Percentiles rank a stretch among this genome's conserved stretches.
Evolutionary conservation across 2,888 invertebrate genomes (phyloP).

Genomic region (Meghimatium bilineatum): DNA sequence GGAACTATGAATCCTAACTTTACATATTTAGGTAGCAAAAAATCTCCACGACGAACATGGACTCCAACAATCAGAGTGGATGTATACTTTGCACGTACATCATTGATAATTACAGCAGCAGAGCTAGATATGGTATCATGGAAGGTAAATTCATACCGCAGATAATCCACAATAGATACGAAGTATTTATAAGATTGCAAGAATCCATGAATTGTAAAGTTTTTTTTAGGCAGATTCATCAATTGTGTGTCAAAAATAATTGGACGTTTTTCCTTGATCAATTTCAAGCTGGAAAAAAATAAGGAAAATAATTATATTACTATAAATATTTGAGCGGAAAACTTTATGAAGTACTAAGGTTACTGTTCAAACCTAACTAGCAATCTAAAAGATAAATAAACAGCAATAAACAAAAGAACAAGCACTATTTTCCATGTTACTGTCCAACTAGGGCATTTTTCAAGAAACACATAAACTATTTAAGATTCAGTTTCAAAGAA

Average conservation of each 20-base stretch:
- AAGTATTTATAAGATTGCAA: too few relatives aligned
- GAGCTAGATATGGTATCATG: not conserved
- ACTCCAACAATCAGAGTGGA: not conserved
- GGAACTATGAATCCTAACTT: not conserved
- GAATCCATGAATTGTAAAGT: not conserved
- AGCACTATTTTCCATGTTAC: too few relatives aligned
- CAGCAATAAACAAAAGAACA: too few relatives aligned
- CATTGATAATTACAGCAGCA: not conserved
- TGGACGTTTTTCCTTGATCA: not conserved
- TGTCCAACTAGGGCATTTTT: too few relatives aligned
- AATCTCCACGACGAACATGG: not conserved
- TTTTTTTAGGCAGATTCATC: not conserved
- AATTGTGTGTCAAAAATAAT: not conserved
- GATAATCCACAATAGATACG: too few relatives aligned
- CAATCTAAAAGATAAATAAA: too few relatives aligned
- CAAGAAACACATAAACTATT: too few relatives aligned
- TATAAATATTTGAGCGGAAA: too few relatives aligned
- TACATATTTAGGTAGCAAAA: not conserved
- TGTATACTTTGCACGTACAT: not conserved
- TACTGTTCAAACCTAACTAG: too few relatives aligned
- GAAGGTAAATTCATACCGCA: slow-evolving; percentile 13
- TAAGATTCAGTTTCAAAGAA: too few relatives aligned
- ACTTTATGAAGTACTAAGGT: too few relatives aligned
- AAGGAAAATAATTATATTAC: not conserved
- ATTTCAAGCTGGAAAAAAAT: not conserved